Conservation (phyloP, 2,888 invertebrate genomes). For the Dinocampus coccinellae region DNA sequence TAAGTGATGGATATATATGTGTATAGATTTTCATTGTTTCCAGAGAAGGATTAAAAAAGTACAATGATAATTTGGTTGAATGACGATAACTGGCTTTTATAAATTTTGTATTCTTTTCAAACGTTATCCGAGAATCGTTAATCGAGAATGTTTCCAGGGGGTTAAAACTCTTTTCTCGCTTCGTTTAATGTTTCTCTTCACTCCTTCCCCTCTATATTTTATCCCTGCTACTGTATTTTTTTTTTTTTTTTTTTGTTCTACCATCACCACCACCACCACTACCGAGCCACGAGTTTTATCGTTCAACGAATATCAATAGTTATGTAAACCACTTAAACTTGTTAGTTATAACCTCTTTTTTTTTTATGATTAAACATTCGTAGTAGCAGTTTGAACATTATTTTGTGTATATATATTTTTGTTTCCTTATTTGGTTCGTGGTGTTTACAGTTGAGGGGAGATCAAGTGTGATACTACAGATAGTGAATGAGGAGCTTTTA, state of each 20-base stretch:
- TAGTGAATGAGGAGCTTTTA: not conserved
- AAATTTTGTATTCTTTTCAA: constrained; percentile 19
- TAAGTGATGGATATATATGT: not conserved
- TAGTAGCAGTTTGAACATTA: not conserved
- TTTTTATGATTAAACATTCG: constrained; percentile 16
- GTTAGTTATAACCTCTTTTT: not conserved
- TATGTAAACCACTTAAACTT: constrained; percentile 28
- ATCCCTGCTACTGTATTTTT: not conserved
- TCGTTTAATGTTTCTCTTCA: constrained; percentile 10
- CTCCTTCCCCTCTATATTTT: not conserved
- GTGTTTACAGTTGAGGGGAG: not conserved
- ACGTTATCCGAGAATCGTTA: constrained; percentile 19
- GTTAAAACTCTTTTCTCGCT: constrained; percentile 34
- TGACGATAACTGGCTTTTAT: constrained; percentile 25
- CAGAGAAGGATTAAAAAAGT: not conserved
- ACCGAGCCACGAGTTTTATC: constrained; percentile 17
- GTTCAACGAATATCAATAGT: constrained; percentile 26
- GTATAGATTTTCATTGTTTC: constrained; percentile 33
- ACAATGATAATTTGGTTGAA: not conserved
- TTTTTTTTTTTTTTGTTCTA: not conserved
- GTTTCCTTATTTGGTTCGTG: not conserved
- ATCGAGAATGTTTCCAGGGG: constrained; percentile 23
- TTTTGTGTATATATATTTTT: not conserved
- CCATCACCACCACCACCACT: too few relatives aligned
- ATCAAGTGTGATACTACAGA: not conserved